A percentile compares a stretch with the other conserved stretches of the same genome.
Conservation (phyloP, 2,888 invertebrate genomes). For the Ametastegia equiseti region DNA sequence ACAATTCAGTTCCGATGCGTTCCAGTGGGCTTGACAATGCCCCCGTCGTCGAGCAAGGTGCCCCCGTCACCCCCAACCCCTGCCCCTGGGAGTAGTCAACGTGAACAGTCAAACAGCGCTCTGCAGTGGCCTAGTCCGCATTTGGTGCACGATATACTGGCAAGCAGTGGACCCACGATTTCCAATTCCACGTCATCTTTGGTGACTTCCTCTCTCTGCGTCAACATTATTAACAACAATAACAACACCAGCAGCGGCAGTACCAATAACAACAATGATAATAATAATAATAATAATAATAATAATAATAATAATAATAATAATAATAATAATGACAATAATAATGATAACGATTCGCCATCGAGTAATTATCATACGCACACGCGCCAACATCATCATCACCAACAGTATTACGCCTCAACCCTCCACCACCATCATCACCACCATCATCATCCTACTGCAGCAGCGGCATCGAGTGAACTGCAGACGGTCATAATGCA, state of each 20-base stretch:
- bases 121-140: constrained; percentile 73
- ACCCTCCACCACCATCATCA: constrained; percentile 72
- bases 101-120: constrained; percentile 52
- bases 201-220: constrained; percentile 62
- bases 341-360: constrained; percentile 43
- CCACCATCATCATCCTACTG: constrained; percentile 67
- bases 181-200: constrained; percentile 59
- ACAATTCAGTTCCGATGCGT: constrained; percentile 50
- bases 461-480: constrained; percentile 49
- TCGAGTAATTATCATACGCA: constrained; percentile 57
- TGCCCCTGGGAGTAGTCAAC: constrained; percentile 78
- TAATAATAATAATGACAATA: constrained; percentile 52
- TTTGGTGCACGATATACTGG: constrained; percentile 72
- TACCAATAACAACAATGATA: constrained; percentile 13
- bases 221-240: constrained; percentile 61
- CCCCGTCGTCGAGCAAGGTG: constrained; percentile 69
- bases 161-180: constrained; percentile 53
- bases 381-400: constrained; percentile 60
- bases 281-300: constrained; percentile 48
- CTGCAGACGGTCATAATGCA: constrained; percentile 65
- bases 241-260: constrained; percentile 58
- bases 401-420: constrained; percentile 74
- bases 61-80: constrained; percentile 74
- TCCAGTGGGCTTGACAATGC: constrained; percentile 74
- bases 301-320: constrained; percentile 52